Evolutionary conservation across 2,113 vertebrate species (phyloP).

Genomic region (Plotosus lineatus): DNA sequence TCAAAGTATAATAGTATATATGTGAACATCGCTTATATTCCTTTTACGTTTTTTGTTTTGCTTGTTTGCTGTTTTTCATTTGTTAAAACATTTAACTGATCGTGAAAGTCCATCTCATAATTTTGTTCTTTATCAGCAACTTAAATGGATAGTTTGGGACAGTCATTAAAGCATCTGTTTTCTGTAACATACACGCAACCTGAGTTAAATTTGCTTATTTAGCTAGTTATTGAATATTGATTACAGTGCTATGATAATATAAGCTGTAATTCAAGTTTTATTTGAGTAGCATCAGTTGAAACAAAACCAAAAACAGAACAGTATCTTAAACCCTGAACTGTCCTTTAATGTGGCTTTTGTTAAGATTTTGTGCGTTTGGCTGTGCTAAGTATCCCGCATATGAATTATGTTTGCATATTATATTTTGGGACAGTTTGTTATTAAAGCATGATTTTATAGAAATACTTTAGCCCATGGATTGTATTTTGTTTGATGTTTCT

Average conservation of each 20-base stretch:
- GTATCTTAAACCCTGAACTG: conserved; percentile 14
- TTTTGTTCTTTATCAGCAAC: not conserved
- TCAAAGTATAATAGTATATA: conserved; percentile 34
- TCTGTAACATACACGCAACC: not conserved
- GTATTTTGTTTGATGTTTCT: not conserved
- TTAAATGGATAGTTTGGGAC: conserved; percentile 30
- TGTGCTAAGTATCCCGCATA: not conserved
- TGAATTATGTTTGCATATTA: not conserved
- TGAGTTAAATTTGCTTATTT: not conserved
- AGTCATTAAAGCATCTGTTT: not conserved
- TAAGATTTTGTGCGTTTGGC: not conserved
- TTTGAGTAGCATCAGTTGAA: too few species aligned
- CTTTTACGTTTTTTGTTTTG: not conserved
- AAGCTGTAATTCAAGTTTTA: too few species aligned
- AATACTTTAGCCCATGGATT: not conserved
- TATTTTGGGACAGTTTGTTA: not conserved
- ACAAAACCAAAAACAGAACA: not conserved
- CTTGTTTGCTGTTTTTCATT: conserved; percentile 8
- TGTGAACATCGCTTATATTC: conserved; percentile 16
- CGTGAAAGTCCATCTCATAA: not conserved
- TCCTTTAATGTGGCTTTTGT: conserved; percentile 18
- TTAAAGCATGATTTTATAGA: not conserved
- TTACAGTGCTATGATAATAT: not conserved
- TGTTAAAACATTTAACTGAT: not conserved
- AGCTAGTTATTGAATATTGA: not conserved